These are phyloP conservation scores for Mamestra configurata DNA, from an alignment of 1,140 invertebrate genomes.

Conservation along the genomic window DNA sequence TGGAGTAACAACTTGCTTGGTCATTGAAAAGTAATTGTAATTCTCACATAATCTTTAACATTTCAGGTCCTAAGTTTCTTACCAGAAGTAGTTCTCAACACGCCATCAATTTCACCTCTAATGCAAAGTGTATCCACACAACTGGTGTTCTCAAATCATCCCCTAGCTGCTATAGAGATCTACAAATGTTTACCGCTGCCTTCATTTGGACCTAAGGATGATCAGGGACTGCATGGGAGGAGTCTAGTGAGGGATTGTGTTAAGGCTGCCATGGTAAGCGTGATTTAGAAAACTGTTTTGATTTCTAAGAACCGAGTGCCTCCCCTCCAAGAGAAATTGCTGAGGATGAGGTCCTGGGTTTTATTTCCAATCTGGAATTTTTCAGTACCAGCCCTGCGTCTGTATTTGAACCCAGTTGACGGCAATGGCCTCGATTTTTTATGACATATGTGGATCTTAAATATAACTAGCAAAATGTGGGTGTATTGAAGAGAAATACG, in stretches of 20 bases:
- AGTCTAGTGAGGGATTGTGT: constrained; percentile 84
- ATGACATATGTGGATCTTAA: too few species aligned
- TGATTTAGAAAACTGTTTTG: not conserved
- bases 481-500: too few species aligned
- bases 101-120: constrained; percentile 79
- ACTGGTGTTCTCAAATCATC: constrained; percentile 82
- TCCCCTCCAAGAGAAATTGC: too few species aligned
- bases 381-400: too few species aligned
- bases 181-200: constrained; percentile 81
- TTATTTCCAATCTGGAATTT: too few species aligned
- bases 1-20: too few species aligned
- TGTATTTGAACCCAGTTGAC: too few species aligned
- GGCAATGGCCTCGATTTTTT: too few species aligned
- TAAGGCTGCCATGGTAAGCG: constrained; percentile 79
- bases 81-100: constrained; percentile 66
- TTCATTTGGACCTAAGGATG: constrained; percentile 80
- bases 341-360: too few species aligned
- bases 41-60: constrained; percentile 4
- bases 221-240: constrained; percentile 78
- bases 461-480: too few species aligned
- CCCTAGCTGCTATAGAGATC: constrained; percentile 78
- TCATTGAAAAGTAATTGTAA: too few species aligned
- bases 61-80: constrained; percentile 77
- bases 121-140: constrained; percentile 79
- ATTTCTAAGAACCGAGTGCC: not conserved